Base-by-base conservation (phyloP, 2,113 vertebrate genomes). In the Chroicocephalus ridibundus region DNA sequence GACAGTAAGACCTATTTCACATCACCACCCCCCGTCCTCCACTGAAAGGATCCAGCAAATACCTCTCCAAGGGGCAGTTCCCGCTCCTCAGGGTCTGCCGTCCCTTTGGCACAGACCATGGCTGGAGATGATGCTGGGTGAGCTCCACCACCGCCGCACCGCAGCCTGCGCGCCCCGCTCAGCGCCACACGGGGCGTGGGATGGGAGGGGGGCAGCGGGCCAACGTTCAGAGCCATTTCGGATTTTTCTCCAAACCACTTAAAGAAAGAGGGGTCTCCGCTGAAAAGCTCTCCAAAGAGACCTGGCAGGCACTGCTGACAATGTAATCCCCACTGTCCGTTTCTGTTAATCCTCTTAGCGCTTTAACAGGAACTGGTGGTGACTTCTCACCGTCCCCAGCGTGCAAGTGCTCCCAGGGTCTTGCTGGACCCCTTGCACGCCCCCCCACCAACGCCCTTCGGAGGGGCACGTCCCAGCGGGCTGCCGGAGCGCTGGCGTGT, bases 401-500 rank as follows among this genome's bases (percentile, higher is more conserved):
- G 0, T 17, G 25, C 75, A 54, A 24, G 55, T 3, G 3, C 25
- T 79, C 34, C 62, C 83, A 49, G 47, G 47, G 47, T 49, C 47
- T 22, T 22, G 47, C 47, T 22, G 47, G 47, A 49, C 47, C 47
- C 47, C 47, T 22, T 49, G 47, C 34, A 81, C 55, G 1, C 24
- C 10, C 25, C 44, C 51, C 18, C 2, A 9, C 2, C 51, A 38
- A 55, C 1, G 0, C 34, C 62, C 58, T 61, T n/a, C 1, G 2
- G 69, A 72, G 69, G 16, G 40, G 14, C 74, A 15, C 29, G 34
- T 69, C 49, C 66, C 90, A 62, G 62, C 62, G 24, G 61, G 75
- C 61, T 76, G 74, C 61, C 44, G 82, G 36, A 90, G 70, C 44
- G 22, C 51, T 72, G 12, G 58, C 13, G 4, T 47, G 62, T 51